phyloP scores from a whole-genome alignment of 1,140 invertebrate genomes.

The Drosophila elegans region DNA sequence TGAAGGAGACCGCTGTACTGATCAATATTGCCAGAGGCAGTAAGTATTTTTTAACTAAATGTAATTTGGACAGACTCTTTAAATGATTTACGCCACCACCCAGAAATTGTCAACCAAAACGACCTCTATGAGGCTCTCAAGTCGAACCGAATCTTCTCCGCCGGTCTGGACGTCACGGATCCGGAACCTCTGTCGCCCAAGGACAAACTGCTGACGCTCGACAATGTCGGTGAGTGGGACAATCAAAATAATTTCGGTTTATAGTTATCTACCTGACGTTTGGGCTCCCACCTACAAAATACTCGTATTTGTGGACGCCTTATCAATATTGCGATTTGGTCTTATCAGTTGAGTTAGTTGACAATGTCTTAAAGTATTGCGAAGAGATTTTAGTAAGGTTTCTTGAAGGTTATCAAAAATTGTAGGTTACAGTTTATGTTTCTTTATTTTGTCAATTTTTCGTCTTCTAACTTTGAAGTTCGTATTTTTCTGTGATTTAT shows the following conservation, averaged over 20 bases:
- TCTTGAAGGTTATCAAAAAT: conserved; percentile 53
- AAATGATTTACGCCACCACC: conserved; percentile 68
- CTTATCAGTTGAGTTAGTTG: conserved; percentile 48
- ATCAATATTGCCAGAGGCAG: conserved; percentile 93
- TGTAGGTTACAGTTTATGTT: neutral
- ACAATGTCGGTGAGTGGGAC: conserved; percentile 90
- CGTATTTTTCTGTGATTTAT: neutral
- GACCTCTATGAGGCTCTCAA: conserved; percentile 92
- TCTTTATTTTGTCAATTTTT: neutral
- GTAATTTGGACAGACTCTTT: neutral
- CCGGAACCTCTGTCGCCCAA: conserved; percentile 95
- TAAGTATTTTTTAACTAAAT: conserved; percentile 80
- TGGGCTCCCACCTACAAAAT: conserved; percentile 9
- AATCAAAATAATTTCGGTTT: conserved; percentile 2
- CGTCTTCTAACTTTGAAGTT: neutral
- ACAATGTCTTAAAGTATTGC: conserved; percentile 37
- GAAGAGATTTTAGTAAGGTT: conserved; percentile 53
- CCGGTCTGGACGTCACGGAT: conserved; percentile 96
- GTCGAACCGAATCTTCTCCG: conserved; percentile 90
- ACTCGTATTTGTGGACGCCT: conserved; percentile 8
- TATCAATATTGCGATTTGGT: conserved; percentile 40
- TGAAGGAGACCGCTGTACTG: conserved; percentile 93
- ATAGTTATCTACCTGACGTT: conserved; percentile 18
- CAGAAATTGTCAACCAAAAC: conserved; percentile 92
- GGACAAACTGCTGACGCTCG: conserved; percentile 91